phyloP scores from a whole-genome alignment of 2,113 vertebrate genomes.

The Microcebus murinus region DNA sequence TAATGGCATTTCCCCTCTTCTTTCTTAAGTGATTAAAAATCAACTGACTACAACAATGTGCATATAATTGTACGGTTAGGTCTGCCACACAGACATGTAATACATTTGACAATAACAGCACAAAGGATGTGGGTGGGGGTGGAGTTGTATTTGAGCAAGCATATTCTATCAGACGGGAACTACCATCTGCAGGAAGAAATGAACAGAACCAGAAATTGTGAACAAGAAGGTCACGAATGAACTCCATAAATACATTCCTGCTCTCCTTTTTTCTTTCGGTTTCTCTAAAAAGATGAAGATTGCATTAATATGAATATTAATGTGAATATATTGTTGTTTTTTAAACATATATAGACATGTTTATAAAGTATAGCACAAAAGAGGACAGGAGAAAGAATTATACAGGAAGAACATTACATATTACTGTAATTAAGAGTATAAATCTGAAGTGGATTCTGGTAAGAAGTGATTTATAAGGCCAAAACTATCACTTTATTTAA shows the following conservation, averaged over 20 bases:
- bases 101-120: not conserved
- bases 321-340: not conserved
- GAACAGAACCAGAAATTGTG: not conserved
- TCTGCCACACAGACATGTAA: not conserved
- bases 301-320: not conserved
- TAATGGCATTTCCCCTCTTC: not conserved
- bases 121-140: not conserved
- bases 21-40: constrained; percentile 21
- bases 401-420: not conserved
- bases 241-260: not conserved
- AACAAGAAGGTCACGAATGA: not conserved
- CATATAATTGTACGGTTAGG: not conserved
- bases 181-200: not conserved
- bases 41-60: not conserved
- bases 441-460: not conserved
- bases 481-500: not conserved
- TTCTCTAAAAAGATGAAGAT: not conserved
- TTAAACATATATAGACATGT: not conserved
- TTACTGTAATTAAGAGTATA: not conserved
- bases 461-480: not conserved
- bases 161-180: not conserved
- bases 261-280: not conserved
- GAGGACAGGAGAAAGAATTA: not conserved
- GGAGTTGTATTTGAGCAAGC: not conserved
- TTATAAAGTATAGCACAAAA: not conserved